These are phyloP conservation scores for Menidia menidia DNA, from an alignment of 2,797 vertebrate species.

Conservation along the genomic window DNA sequence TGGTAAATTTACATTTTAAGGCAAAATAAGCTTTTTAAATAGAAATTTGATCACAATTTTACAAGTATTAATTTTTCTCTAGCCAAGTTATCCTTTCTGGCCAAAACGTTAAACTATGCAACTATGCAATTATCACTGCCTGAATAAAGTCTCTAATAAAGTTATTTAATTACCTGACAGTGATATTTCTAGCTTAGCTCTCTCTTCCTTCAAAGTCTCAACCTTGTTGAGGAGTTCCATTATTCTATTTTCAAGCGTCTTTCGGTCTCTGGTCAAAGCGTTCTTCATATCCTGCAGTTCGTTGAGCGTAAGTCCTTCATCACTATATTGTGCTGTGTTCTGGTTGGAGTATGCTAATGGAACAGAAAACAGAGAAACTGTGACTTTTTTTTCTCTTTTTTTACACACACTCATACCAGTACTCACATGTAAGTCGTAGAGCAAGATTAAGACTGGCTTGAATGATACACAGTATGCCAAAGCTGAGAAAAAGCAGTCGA, in stretches of 20 bases:
- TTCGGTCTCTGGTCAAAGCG: conserved; percentile 25
- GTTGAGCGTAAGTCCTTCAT: not conserved
- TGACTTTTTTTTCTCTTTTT: not conserved
- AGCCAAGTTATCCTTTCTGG: too few relatives aligned
- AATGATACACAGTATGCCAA: conserved; percentile 49
- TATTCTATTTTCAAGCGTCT: conserved; percentile 9
- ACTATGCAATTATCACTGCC: not conserved
- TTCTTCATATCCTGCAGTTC: conserved; percentile 11
- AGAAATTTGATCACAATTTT: too few relatives aligned
- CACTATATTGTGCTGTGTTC: not conserved
- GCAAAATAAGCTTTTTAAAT: too few relatives aligned
- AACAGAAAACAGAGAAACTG: not conserved
- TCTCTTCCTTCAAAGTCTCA: not conserved
- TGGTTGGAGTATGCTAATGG: conserved; percentile 9
- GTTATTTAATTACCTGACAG: not conserved
- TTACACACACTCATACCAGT: not conserved
- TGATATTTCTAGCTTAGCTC: not conserved
- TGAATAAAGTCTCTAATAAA: not conserved
- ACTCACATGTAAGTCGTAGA: conserved; percentile 50
- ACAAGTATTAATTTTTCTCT: too few relatives aligned
- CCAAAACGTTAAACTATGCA: too few relatives aligned
- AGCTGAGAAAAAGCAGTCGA: conserved; percentile 33
- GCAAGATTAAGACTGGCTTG: conserved; percentile 60
- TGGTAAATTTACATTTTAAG: too few relatives aligned
- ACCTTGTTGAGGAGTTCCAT: not conserved